A percentile compares a stretch with the other conserved stretches of the same genome.
Conservation (phyloP, 2,888 invertebrate genomes). For the Petrophora chlorosata region DNA sequence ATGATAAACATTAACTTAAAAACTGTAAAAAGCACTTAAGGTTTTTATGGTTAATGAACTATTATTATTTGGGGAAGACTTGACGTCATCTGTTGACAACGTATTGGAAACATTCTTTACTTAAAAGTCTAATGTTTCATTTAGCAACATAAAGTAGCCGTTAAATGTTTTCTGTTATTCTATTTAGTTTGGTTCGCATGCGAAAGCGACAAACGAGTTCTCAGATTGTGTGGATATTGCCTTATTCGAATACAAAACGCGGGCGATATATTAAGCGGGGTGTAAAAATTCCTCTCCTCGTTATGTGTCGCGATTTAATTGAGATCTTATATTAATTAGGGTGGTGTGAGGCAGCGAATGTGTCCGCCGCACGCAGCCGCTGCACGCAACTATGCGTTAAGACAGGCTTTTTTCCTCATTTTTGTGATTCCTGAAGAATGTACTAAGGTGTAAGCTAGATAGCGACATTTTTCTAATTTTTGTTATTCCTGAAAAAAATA, state of each 20-base stretch:
- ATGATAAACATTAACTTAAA: too few species aligned
- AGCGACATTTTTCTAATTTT: too few species aligned
- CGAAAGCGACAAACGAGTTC: conserved; percentile 66
- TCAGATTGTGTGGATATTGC: conserved; percentile 68
- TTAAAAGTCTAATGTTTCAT: too few species aligned
- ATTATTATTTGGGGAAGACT: too few species aligned
- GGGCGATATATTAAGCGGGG: conserved; percentile 63
- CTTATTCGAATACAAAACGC: conserved; percentile 68
- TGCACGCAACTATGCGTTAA: conserved; percentile 67
- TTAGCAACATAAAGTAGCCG: too few species aligned
- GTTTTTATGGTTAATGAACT: too few species aligned
- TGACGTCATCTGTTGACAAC: too few species aligned
- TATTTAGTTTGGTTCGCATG: conserved; percentile 51
- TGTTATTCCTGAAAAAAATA: too few species aligned
- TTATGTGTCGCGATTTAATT: conserved; percentile 83
- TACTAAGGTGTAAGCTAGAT: conserved; percentile 5
- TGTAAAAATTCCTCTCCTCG: conserved; percentile 74
- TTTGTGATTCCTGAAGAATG: conserved; percentile 41
- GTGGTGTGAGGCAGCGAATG: conserved; percentile 77
- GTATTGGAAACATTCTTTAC: too few species aligned
- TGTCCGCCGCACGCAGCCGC: conserved; percentile 77
- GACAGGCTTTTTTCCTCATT: conserved; percentile 45
- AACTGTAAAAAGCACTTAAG: too few species aligned
- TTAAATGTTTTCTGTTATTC: too few species aligned
- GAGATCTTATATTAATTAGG: conserved; percentile 85